Conservation (phyloP, 1,140 invertebrate species). For the Brachionus rubens region DNA sequence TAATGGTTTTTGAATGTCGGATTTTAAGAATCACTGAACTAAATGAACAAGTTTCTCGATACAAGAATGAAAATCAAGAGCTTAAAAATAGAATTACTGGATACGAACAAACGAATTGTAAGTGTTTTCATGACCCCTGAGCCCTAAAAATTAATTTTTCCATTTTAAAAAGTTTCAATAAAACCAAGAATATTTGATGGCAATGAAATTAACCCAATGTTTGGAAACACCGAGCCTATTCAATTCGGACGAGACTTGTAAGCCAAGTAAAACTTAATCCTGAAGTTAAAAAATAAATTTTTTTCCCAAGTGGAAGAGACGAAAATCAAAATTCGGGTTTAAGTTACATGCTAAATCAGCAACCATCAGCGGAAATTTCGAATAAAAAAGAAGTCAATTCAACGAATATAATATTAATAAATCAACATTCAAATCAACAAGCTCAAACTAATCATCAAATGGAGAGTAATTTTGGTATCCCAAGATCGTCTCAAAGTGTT, state of each 20-base stretch:
- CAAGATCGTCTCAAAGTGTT: background rate
- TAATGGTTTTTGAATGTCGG: background rate
- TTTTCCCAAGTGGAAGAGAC: background rate
- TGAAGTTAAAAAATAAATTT: background rate
- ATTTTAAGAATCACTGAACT: background rate
- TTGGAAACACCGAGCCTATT: background rate
- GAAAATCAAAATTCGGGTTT: background rate
- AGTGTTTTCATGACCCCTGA: background rate
- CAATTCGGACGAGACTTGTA: conserved; percentile 14
- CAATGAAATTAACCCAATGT: background rate
- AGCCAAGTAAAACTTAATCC: background rate
- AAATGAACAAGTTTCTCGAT: background rate
- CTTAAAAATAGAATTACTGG: conserved; percentile 1
- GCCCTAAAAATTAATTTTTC: background rate
- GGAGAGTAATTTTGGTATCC: background rate
- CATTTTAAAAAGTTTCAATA: background rate
- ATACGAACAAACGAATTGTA: background rate
- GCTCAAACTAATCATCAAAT: background rate
- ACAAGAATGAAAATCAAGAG: conserved; percentile 4
- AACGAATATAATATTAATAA: conserved; percentile 24
- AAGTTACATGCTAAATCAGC: conserved; percentile 13
- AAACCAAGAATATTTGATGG: background rate
- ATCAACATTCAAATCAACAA: conserved; percentile 5
- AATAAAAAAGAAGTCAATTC: conserved; percentile 5
- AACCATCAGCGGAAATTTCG: background rate